Percentiles rank a stretch among this genome's conserved stretches.
Evolutionary conservation across 2,888 invertebrate species (phyloP).

Genomic region (Empis livida): DNA sequence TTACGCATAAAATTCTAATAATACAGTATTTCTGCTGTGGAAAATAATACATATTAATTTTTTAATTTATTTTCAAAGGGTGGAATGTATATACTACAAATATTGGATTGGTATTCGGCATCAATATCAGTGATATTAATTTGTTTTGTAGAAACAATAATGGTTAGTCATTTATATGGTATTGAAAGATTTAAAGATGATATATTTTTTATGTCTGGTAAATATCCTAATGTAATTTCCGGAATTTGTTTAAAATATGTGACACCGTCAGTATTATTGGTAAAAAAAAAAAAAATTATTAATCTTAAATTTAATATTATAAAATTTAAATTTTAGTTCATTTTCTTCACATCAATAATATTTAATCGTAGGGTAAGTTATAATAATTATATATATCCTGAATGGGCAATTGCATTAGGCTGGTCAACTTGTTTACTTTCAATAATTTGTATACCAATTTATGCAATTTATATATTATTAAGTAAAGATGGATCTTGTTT

Average conservation of each 20-base stretch:
- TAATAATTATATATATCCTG: constrained; percentile 37
- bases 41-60: background rate
- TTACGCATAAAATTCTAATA: no score
- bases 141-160: constrained; percentile 64
- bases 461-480: constrained; percentile 43
- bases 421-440: constrained; percentile 58
- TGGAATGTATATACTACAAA: constrained; percentile 71
- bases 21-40: no score
- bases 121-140: constrained; percentile 66
- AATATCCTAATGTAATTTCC: constrained; percentile 50
- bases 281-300: constrained; percentile 24
- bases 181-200: constrained; percentile 48
- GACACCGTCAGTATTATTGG: constrained; percentile 54
- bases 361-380: constrained; percentile 47
- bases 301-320: background rate
- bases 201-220: constrained; percentile 57
- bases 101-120: constrained; percentile 79
- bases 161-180: constrained; percentile 75
- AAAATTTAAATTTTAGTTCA: constrained; percentile 41
- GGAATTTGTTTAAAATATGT: constrained; percentile 56
- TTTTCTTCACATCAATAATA: constrained; percentile 47
- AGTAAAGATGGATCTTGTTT: constrained; percentile 24
- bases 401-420: constrained; percentile 45
- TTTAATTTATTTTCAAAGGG: constrained; percentile 41
- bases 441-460: constrained; percentile 61